These are phyloP conservation scores for Gastrophysa polygoni DNA, from an alignment of 2,888 invertebrate species.

Conservation along the genomic window DNA sequence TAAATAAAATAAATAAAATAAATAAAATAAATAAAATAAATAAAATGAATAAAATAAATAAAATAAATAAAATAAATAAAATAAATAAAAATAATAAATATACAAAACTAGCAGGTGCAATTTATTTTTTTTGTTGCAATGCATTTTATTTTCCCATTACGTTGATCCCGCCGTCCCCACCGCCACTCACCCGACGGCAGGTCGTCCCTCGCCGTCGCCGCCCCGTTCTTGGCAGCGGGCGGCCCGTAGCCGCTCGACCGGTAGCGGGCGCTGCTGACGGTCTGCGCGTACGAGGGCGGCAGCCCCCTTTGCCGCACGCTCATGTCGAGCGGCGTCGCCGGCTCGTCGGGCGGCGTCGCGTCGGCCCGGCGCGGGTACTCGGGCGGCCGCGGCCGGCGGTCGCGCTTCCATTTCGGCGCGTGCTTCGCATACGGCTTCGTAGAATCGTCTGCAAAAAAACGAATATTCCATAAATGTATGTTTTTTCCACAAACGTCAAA, in stretches of 20 bases:
- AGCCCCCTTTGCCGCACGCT: constrained; percentile 64
- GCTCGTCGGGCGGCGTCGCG: constrained; percentile 39
- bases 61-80: no score
- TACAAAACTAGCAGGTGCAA: no score
- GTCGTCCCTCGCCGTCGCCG: constrained; percentile 50
- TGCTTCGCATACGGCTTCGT: constrained; percentile 59
- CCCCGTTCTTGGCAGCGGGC: constrained; percentile 66
- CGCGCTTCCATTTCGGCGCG: constrained; percentile 75
- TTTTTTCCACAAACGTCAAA: no score
- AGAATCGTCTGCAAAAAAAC: constrained; percentile 36
- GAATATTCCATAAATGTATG: no score
- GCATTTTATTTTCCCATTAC: no score
- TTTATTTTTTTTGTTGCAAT: no score
- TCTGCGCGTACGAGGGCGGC: constrained; percentile 66
- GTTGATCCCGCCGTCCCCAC: no score
- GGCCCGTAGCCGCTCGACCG: constrained; percentile 58
- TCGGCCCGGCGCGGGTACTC: constrained; percentile 52
- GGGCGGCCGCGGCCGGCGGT: constrained; percentile 63
- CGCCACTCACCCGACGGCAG: constrained; percentile 53
- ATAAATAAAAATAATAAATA: no score
- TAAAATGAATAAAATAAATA: no score
- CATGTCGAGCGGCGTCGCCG: constrained; percentile 70
- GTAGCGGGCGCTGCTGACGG: constrained; percentile 57
- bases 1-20: no score
- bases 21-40: no score